phyloP scores from a whole-genome alignment of 2,113 vertebrate genomes.

The Callipepla squamata region DNA sequence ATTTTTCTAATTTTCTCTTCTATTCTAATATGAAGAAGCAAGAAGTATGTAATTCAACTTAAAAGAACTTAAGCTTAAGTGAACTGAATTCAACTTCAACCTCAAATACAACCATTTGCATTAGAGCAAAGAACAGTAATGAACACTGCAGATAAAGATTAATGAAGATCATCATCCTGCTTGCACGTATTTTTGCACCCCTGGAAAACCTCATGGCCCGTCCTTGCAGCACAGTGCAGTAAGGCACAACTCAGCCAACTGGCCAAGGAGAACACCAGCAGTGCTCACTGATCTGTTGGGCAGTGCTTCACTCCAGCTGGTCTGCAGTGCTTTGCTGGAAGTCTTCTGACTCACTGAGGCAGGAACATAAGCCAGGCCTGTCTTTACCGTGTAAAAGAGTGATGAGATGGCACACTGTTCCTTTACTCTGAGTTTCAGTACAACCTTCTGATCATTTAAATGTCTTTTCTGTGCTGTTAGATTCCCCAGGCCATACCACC shows the following conservation, averaged over 20 bases:
- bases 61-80: background rate
- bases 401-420: background rate
- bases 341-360: background rate
- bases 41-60: background rate
- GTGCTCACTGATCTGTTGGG: background rate
- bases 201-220: background rate
- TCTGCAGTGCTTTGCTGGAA: background rate
- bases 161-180: background rate
- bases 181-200: background rate
- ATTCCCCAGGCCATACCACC: background rate
- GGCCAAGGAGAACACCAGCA: background rate
- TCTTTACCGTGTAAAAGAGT: background rate
- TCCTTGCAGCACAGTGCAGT: background rate
- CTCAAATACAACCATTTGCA: background rate
- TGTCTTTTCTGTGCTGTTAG: background rate
- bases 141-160: background rate
- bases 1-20: background rate
- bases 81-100: background rate
- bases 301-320: background rate
- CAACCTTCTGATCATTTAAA: background rate
- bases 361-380: background rate
- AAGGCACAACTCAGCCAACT: background rate
- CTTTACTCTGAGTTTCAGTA: background rate
- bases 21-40: background rate
- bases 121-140: background rate